These are phyloP conservation scores for Lagopus leucura DNA, from an alignment of 2,113 vertebrate species.

Conservation along the genomic window DNA sequence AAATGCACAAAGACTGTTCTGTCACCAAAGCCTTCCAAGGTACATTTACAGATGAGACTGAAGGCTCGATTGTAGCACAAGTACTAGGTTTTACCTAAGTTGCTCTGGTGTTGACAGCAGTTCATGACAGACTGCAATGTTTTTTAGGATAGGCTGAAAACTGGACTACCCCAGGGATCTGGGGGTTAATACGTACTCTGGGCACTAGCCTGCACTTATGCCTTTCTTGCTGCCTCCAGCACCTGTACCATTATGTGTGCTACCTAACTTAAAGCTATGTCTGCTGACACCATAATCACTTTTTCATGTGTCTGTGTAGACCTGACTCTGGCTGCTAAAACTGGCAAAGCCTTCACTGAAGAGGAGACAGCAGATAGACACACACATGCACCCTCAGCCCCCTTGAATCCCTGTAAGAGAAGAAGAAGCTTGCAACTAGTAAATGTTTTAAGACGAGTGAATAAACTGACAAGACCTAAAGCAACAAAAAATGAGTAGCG, in stretches of 20 bases:
- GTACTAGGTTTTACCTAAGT: constrained; percentile 41
- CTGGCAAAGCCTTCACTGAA: background rate
- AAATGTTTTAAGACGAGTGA: background rate
- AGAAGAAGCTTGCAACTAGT: background rate
- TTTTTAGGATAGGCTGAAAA: background rate
- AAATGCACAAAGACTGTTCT: constrained; percentile 51
- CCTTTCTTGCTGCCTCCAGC: constrained; percentile 10
- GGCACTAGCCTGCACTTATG: background rate
- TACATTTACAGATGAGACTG: constrained; percentile 46
- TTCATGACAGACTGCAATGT: constrained; percentile 3
- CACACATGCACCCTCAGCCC: background rate
- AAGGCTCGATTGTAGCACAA: constrained; percentile 26
- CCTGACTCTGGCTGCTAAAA: background rate
- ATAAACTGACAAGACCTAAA: background rate
- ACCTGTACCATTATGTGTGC: background rate
- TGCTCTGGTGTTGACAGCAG: constrained; percentile 37
- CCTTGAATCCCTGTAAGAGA: background rate
- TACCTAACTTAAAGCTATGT: background rate
- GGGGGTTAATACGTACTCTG: background rate
- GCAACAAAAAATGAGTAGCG: background rate
- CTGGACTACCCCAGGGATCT: background rate
- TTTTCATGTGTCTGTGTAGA: background rate
- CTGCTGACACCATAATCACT: background rate
- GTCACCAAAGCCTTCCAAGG: constrained; percentile 41
- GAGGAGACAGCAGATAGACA: background rate